Evolutionary conservation across 2,113 vertebrate species (phyloP), one percentile per base, ranked within the genome.

Genomic region (Rana temporaria): DNA sequence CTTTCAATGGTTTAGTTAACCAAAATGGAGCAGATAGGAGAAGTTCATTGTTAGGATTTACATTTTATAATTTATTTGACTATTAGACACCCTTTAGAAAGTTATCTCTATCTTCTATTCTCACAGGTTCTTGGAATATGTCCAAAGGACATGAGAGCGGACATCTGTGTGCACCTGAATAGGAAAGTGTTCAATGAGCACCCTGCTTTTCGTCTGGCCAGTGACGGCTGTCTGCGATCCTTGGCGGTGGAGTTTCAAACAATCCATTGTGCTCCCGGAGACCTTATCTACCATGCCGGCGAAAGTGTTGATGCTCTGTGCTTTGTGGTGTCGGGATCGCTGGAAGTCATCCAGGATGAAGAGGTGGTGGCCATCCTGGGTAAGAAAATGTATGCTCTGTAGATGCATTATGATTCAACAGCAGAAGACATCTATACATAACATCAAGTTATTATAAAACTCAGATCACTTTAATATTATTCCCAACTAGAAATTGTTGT

Each of bases 291-390:
- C 88, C 98, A 99, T 0, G 92, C 97, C 1, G 98, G 97, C 4
- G 98, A 99, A 85, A 98, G 96, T 0, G 97, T 99, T 0, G 98
- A 99, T 82, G 95, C 96, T 1, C 96, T 99, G 71, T 99, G 96
- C 90, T 99, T 99, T 52, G 97, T 99, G 52, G 97, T 99, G 88
- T 98, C 98, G 0, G 98, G 98, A 84, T 99, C 98, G 60, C 92
- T 99, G 84, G 98, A 99, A 91, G 98, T 99, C 91, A 99, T 99
- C 88, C 98, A 99, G 91, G 98, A 99, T 57, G 98, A 99, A 7
- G 98, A 99, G 89, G 98, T 99, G 92, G 96, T 99, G 84, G 98
- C 98, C 87, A 99, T 99, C 90, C 92, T 99, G 88, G 97, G 97
- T 99, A 94, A 89, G n/a, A 16, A 6, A 60, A 17, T 12, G 9